Base-by-base conservation (phyloP, 2,888 invertebrate species). In the Chrysolina oricalcia region DNA sequence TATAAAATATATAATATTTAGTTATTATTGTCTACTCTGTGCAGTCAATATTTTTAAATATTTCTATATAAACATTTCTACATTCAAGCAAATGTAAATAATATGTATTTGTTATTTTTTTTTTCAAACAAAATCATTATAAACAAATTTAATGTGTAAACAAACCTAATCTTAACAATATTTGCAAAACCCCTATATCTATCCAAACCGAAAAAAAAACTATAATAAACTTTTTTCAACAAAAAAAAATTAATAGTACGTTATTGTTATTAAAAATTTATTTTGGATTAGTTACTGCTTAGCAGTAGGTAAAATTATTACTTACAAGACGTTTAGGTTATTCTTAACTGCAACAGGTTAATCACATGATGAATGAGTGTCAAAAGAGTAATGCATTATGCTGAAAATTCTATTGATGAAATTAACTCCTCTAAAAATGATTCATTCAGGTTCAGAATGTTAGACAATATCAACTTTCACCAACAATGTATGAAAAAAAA, bases 181-280 rank as follows among this genome's bases (percentile, higher is more conserved):
- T 87, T 87, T 86, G 86, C 86, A 87, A 86, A 81, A 85, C 86
- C 86, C 87, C 87, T 86, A 86, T 81, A 81, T 80, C 85, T 86
- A 86, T 85, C 87, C 87, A 87, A 87, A 87, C 86, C 86, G 83
- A 84, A 74, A 78, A 76, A 78, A 59, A 73, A 75, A 73, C 67
- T 53, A n/a, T 4, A 53, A 70, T 72, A 73, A 77, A 73, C 65
- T 76, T 73, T 72, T 67, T n/a, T 59, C n/a, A 59, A 59, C 59
- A 59, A 77, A 83, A 85, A n/a, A 86, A 86, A 35, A 35, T 35
- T 27, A 35, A 82, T 85, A 86, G 84, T 86, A 86, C 84, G 84
- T 81, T 84, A 82, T 80, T 77, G 77, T 80, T 82, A 80, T 78
- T 79, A 76, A 82, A 81, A 81, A 80, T 82, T 3, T 83, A 81